phyloP scores from a whole-genome alignment of 92 coral and sea anemone species.

The Anthopleura xanthogrammica region DNA sequence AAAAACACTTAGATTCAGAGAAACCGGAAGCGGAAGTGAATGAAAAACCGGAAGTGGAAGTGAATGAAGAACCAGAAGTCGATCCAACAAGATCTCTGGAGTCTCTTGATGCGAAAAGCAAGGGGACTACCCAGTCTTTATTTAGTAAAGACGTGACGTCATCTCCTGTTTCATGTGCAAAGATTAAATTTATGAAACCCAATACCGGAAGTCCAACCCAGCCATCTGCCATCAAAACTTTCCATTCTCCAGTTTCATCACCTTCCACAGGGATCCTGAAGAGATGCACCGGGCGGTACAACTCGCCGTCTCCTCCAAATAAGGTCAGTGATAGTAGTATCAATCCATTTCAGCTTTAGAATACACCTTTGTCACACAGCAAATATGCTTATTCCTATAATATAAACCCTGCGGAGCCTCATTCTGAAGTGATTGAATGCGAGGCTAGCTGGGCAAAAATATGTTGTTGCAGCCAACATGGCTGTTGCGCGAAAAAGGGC shows the following conservation, averaged over 20 bases:
- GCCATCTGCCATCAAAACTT: constrained; percentile 40
- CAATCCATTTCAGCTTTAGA: no score
- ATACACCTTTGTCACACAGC: no score
- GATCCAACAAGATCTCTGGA: constrained; percentile 8
- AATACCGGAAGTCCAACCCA: constrained; percentile 82
- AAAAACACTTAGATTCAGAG: background rate
- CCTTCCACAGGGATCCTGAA: constrained; percentile 93
- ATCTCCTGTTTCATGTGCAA: constrained; percentile 81
- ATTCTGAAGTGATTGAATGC: no score
- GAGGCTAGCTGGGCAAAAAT: no score
- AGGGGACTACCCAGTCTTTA: constrained; percentile 21
- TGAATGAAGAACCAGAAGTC: constrained; percentile 3
- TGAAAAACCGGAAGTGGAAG: constrained; percentile 23
- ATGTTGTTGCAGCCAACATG: no score
- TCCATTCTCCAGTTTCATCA: constrained; percentile 77
- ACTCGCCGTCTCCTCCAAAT: constrained; percentile 96
- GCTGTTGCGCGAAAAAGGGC: no score
- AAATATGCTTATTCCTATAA: no score
- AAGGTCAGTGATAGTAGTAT: constrained; percentile 52
- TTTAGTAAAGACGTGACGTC: constrained; percentile 50
- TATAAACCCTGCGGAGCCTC: no score
- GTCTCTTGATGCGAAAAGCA: constrained; percentile 16
- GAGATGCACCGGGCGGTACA: constrained; percentile 64
- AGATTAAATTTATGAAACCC: constrained; percentile 74
- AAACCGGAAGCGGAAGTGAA: constrained; percentile 16